Evolutionary conservation across 2,888 invertebrate species (phyloP), one percentile per base, ranked within the genome.

Genomic region (Drosophila pseudotakahashii): DNA sequence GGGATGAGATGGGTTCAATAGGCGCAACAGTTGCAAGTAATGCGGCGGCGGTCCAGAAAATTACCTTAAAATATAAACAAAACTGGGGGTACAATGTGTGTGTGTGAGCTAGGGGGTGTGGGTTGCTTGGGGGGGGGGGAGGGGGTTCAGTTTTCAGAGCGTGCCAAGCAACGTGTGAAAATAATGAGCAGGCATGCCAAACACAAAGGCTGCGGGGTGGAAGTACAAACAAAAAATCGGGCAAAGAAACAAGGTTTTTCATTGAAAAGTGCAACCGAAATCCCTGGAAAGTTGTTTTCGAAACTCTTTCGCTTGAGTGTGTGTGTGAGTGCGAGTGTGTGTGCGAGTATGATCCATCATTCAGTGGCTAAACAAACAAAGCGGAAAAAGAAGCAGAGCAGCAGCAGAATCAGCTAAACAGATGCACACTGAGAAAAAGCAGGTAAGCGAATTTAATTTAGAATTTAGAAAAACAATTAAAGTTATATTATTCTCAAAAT

Each of bases 351-450:
- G 76, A 88, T 83, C 73, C 83, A 83, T 83, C 88, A 83, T 85
- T 77, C 80, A 70, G 86, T 69, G 75, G 86, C 86, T 85, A 88
- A 83, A 77, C 73, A 83, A 88, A 88, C 88, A 88, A 76, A 74
- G 37, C 79, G 16, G 54, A 36, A 63, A 26, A 73, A 69, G 51
- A 55, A 51, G 54, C 66, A 44, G 42, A 42, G 42, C 61, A 47
- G 19, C 30, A 42, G 50, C 61, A 39, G 16, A 62, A 60, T 26
- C 59, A 51, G 44, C 67, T 45, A 37, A 34, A 11, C 37, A 45
- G n/a, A 37, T 6, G 0, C 4, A 30, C 62, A 63, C 63, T 26
- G 48, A 11, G n/a, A 41, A 34, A 26, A 45, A 45, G 11, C 1
- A 7, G 7, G 1, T 2, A 19, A 19, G 0, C 1, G 11, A 34